Base-by-base conservation (phyloP, 2,797 vertebrate genomes). In the Masticophis lateralis region DNA sequence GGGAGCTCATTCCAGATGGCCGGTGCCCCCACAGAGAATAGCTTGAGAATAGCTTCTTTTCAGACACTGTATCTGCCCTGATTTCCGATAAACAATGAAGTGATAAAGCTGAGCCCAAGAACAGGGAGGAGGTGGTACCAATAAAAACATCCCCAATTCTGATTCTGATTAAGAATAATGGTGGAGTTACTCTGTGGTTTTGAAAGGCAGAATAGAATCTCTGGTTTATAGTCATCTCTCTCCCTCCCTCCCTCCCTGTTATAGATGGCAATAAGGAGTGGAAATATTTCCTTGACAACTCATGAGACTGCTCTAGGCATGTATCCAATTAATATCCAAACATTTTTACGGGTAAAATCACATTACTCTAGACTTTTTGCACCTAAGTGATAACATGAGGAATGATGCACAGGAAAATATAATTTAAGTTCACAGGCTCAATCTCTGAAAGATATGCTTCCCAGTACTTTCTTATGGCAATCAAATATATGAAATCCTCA, bases 391-490 rank as follows among this genome's bases (percentile, higher is more conserved):
- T 63, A 90, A 92, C 91, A 55, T 90, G 4, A 94, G 55, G 14
- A 93, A 89, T 28, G 13, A 94, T 93, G 0, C 4, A 94, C 14
- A 0, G 56, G 18, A 87, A 94, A 95, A 93, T n/a, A 88, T 0
- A 22, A 87, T 25, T 88, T 5, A 91, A 87, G 86, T 63, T 94
- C 79, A 93, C 69, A 94, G 37, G 0, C 59, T 90, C 18, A 91
- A 63, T 59, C 43, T 53, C 47, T 89, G n/a, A 91, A 25, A 25
- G 10, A 55, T 92, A 60, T 93, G 43, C 90, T 91, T 94, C 57
- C 14, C n/a, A 93, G 0, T 0, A 27, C 0, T 88, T 86, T 95
- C 6, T 88, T 27, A 10, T 87, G 91, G 56, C 5, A 94, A 5
- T 1, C 12, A 7, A 28, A 8, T 47, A 13, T 53, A 59, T 2